Evolutionary conservation across 2,888 invertebrate genomes (phyloP).

Genomic region (Drosophila paranaensis): DNA sequence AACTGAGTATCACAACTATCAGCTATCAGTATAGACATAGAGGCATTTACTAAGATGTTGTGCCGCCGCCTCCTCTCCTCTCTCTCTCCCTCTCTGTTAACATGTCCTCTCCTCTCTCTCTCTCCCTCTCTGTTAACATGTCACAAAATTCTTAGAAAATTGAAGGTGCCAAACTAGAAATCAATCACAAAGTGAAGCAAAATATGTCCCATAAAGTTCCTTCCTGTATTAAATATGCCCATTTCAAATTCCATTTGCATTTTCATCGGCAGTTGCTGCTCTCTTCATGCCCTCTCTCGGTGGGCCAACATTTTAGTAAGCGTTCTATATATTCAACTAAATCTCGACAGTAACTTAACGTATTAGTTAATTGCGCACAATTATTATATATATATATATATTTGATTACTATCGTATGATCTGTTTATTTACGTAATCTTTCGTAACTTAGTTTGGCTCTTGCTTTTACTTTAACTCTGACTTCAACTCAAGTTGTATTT

Average conservation of each 20-base stretch:
- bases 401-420: conserved; percentile 9
- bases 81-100: background rate
- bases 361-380: conserved; percentile 41
- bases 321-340: conserved; percentile 19
- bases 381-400: background rate
- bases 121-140: background rate
- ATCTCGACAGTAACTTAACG: conserved; percentile 26
- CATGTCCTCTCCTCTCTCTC: background rate
- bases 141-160: background rate
- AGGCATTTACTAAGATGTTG: conserved; percentile 27
- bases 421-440: conserved; percentile 9
- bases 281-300: too few relatives aligned
- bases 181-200: background rate
- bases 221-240: conserved; percentile 12
- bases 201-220: background rate
- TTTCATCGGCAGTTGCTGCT: conserved; percentile 9
- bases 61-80: background rate
- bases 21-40: conserved; percentile 17
- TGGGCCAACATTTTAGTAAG: conserved; percentile 25
- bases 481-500: conserved; percentile 25
- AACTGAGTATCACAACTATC: conserved; percentile 37
- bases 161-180: background rate
- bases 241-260: conserved; percentile 10
- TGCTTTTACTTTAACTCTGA: background rate
- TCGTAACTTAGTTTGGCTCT: conserved; percentile 8